Conservation (phyloP, 1,140 invertebrate species). For the Battus philenor region DNA sequence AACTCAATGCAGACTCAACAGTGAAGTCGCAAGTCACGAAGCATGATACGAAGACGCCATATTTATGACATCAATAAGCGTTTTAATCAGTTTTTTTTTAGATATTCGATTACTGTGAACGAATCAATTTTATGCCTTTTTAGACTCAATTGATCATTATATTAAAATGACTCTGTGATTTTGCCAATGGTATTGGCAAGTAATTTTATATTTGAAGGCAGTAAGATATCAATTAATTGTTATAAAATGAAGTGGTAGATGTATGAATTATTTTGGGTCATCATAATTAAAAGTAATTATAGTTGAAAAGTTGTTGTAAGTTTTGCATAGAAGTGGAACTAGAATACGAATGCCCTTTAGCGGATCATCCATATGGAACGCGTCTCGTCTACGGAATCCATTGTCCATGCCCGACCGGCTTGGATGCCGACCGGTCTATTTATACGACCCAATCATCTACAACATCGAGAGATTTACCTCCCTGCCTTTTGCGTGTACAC, state of each 20-base stretch:
- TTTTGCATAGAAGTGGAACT: slow-evolving; percentile 11
- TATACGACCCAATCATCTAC: slow-evolving; percentile 55
- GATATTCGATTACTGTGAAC: not conserved
- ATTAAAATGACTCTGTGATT: too few relatives aligned
- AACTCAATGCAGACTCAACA: too few relatives aligned
- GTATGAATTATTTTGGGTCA: too few relatives aligned
- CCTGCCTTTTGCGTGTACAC: slow-evolving; percentile 23
- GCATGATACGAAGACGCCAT: not conserved
- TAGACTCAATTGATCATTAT: too few relatives aligned
- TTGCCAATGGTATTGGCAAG: too few relatives aligned
- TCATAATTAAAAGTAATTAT: too few relatives aligned
- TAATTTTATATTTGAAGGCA: too few relatives aligned
- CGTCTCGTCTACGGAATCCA: slow-evolving; percentile 65
- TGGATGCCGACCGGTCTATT: slow-evolving; percentile 48
- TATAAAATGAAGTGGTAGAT: too few relatives aligned
- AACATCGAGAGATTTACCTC: slow-evolving; percentile 37
- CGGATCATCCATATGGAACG: slow-evolving; percentile 67
- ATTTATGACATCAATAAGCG: not conserved
- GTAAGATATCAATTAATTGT: too few relatives aligned
- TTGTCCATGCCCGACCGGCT: slow-evolving; percentile 51
- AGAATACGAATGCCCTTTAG: slow-evolving; percentile 41
- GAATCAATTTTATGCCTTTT: slow-evolving; percentile 9
- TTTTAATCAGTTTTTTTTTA: slow-evolving; percentile 7
- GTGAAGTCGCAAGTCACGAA: too few relatives aligned
- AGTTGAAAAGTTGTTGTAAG: not conserved